Evolutionary conservation across 2,888 invertebrate genomes (phyloP).

Genomic region (Synanthedon tipuliformis): DNA sequence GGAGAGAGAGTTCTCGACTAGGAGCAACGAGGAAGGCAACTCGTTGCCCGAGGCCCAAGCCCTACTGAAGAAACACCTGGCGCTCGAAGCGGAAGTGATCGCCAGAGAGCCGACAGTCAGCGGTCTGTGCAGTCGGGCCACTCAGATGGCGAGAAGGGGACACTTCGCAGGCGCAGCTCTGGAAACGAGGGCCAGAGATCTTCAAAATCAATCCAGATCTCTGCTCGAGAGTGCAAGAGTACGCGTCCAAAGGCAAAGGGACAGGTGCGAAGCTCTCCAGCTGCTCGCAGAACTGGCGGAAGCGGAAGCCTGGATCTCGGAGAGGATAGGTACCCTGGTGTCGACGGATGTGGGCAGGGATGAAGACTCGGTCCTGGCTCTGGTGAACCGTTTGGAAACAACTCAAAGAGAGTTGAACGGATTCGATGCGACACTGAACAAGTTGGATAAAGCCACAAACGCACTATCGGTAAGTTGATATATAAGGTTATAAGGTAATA

Average conservation of each 20-base stretch:
- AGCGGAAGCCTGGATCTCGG: slow-evolving; percentile 92
- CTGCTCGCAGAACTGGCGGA: slow-evolving; percentile 92
- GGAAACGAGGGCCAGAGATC: slow-evolving; percentile 73
- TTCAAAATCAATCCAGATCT: slow-evolving; percentile 77
- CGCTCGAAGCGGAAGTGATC: slow-evolving; percentile 88
- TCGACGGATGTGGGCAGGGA: slow-evolving; percentile 90
- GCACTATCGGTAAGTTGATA: neutral
- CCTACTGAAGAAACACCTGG: slow-evolving; percentile 93
- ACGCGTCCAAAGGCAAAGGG: slow-evolving; percentile 76
- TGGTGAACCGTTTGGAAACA: slow-evolving; percentile 85
- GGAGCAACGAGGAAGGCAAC: slow-evolving; percentile 27
- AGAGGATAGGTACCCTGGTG: slow-evolving; percentile 80
- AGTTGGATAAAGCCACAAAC: slow-evolving; percentile 54
- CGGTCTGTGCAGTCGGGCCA: slow-evolving; percentile 78
- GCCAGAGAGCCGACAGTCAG: slow-evolving; percentile 87
- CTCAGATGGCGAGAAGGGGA: slow-evolving; percentile 82
- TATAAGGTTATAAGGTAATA: too few species aligned
- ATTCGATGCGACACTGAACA: slow-evolving; percentile 79
- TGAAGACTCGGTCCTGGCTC: slow-evolving; percentile 88
- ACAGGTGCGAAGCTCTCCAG: slow-evolving; percentile 54
- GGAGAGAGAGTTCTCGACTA: slow-evolving; percentile 34
- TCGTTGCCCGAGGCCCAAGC: slow-evolving; percentile 79
- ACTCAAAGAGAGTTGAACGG: slow-evolving; percentile 83
- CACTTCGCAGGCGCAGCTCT: slow-evolving; percentile 87
- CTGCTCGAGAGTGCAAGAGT: slow-evolving; percentile 80